These are phyloP conservation scores for Ommatoiulus sabulosus DNA, from an alignment of 2,888 invertebrate species.

Conservation along the genomic window DNA sequence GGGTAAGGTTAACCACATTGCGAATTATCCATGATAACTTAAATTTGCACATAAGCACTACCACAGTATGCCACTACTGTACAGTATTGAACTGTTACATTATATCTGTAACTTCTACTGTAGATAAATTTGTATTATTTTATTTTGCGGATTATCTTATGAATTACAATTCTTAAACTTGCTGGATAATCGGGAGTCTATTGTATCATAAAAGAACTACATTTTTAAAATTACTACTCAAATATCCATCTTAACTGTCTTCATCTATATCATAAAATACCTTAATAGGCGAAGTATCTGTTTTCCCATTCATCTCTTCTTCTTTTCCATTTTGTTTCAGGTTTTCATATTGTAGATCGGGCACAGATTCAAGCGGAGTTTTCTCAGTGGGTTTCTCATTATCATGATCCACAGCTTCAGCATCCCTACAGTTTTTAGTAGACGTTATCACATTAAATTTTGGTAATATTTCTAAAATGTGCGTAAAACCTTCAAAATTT, in stretches of 20 bases:
- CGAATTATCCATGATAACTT: too few relatives aligned
- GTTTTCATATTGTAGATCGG: conserved; percentile 46
- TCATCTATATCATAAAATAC: conserved; percentile 2
- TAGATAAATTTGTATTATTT: too few relatives aligned
- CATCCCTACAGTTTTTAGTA: background rate
- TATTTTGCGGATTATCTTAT: too few relatives aligned
- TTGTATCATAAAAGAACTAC: too few relatives aligned
- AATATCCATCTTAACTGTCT: background rate
- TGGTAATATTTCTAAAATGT: background rate
- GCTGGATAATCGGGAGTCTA: too few relatives aligned
- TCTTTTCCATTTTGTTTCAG: conserved; percentile 50
- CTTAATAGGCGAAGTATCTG: conserved; percentile 49
- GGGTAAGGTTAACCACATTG: too few relatives aligned
- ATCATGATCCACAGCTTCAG: conserved; percentile 12
- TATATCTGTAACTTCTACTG: too few relatives aligned
- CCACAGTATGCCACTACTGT: too few relatives aligned
- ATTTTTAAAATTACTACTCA: background rate
- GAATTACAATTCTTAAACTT: too few relatives aligned
- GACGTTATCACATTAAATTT: background rate
- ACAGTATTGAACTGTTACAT: too few relatives aligned
- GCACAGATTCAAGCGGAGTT: conserved; percentile 47
- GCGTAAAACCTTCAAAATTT: background rate
- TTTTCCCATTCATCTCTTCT: conserved; percentile 54
- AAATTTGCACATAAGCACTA: too few relatives aligned
- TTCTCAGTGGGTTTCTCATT: conserved; percentile 49